phyloP scores from a whole-genome alignment of 2,888 invertebrate genomes.

The Aproaerema taeniolella region DNA sequence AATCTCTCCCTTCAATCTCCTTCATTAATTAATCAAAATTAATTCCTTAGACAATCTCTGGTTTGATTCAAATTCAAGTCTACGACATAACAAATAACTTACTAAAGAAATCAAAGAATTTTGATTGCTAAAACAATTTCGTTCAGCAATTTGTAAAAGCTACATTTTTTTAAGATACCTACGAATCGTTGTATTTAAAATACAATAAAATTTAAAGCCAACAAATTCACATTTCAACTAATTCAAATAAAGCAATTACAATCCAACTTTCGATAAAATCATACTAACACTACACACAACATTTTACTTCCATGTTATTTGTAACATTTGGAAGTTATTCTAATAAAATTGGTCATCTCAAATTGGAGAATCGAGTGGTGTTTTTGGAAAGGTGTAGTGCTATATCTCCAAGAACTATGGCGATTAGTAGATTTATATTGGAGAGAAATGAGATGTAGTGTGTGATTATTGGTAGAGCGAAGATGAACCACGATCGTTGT shows the following conservation, averaged over 20 bases:
- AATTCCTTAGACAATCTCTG: no score
- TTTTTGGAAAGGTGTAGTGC: conserved; percentile 21
- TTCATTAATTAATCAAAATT: no score
- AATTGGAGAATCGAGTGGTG: conserved; percentile 16
- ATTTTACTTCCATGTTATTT: conserved; percentile 24
- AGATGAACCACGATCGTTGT: conserved; percentile 30
- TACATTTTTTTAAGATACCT: no score
- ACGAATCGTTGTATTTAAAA: conserved; percentile 24
- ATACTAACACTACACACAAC: conserved; percentile 21
- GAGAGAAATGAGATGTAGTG: conserved; percentile 36
- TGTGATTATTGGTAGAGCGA: conserved; percentile 31
- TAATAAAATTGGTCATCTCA: conserved; percentile 61
- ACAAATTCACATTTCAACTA: conserved; percentile 1
- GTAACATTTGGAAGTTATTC: conserved; percentile 26
- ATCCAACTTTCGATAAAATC: conserved; percentile 24
- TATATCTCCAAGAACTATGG: conserved; percentile 26
- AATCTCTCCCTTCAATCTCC: conserved; percentile 23
- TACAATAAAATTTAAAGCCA: conserved; percentile 22
- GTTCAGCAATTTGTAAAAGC: neutral
- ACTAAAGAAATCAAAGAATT: conserved; percentile 4
- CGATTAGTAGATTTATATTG: conserved; percentile 28
- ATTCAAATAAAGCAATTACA: conserved; percentile 15
- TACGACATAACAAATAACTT: no score
- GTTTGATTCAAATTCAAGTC: no score
- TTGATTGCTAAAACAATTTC: conserved; percentile 1